phyloP scores from a whole-genome alignment of 2,888 invertebrate genomes.

The Sarcophaga variegata region DNA sequence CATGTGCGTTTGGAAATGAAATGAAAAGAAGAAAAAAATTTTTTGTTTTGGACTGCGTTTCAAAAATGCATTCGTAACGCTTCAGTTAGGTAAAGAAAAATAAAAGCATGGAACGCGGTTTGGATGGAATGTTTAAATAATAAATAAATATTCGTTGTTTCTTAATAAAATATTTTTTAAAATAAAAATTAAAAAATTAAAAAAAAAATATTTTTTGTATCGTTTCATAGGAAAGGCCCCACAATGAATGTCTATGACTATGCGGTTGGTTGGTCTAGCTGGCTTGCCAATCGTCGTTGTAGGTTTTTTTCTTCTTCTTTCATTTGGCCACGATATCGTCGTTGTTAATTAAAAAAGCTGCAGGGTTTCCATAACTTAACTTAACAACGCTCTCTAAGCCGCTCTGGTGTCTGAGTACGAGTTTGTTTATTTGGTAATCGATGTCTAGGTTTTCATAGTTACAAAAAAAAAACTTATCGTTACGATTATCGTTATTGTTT shows the following conservation, averaged over 20 bases:
- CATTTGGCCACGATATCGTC: constrained; percentile 31
- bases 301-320: not conserved
- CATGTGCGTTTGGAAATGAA: constrained; percentile 39
- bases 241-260: not conserved
- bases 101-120: not conserved
- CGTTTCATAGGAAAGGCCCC: not conserved
- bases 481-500: constrained; percentile 59
- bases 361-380: constrained; percentile 64
- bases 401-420: not conserved
- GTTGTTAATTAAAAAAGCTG: constrained; percentile 72
- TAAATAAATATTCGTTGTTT: constrained; percentile 45
- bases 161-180: constrained; percentile 35
- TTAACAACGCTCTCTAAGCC: not conserved
- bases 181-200: too few relatives aligned
- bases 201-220: constrained; percentile 2
- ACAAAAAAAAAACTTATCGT: constrained; percentile 51
- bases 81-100: constrained; percentile 46
- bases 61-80: constrained; percentile 60
- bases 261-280: constrained; percentile 19
- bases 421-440: not conserved
- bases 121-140: not conserved
- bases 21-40: not conserved
- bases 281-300: constrained; percentile 29
- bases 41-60: constrained; percentile 11
- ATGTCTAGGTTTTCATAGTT: constrained; percentile 11